phyloP scores from a whole-genome alignment of 1,140 invertebrate genomes.

The Aphaenogaster ashmeadi region DNA sequence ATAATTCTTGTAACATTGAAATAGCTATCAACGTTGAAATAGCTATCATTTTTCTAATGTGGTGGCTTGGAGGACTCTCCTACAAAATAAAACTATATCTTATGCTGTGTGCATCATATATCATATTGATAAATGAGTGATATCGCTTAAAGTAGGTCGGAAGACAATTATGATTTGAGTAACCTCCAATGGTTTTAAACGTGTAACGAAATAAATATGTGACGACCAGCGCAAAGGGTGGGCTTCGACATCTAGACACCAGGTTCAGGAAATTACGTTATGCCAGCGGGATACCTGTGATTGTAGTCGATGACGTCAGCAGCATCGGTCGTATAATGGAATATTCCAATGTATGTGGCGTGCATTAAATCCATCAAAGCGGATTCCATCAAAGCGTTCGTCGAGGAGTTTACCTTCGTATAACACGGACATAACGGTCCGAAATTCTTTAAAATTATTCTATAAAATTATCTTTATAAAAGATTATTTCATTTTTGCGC shows the following conservation, averaged over 20 bases:
- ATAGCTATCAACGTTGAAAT: neutral
- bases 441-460: neutral
- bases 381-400: constrained; percentile 20
- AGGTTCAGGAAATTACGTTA: constrained; percentile 68
- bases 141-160: constrained; percentile 12
- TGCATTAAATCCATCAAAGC: constrained; percentile 6
- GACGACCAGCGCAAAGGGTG: constrained; percentile 47
- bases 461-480: neutral
- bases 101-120: constrained; percentile 2
- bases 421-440: neutral
- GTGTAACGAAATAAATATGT: constrained; percentile 64
- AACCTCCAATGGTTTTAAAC: constrained; percentile 60
- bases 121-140: constrained; percentile 51
- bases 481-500: neutral
- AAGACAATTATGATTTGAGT: constrained; percentile 60
- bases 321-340: constrained; percentile 50
- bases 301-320: constrained; percentile 59
- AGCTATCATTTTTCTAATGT: neutral
- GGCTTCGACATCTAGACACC: constrained; percentile 55
- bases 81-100: neutral
- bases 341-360: constrained; percentile 38
- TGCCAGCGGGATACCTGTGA: constrained; percentile 56
- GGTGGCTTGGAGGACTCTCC: neutral
- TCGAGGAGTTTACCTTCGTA: constrained; percentile 29
- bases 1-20: neutral